Base-by-base conservation (phyloP, 1,140 invertebrate genomes). In the Penaeus indicus region DNA sequence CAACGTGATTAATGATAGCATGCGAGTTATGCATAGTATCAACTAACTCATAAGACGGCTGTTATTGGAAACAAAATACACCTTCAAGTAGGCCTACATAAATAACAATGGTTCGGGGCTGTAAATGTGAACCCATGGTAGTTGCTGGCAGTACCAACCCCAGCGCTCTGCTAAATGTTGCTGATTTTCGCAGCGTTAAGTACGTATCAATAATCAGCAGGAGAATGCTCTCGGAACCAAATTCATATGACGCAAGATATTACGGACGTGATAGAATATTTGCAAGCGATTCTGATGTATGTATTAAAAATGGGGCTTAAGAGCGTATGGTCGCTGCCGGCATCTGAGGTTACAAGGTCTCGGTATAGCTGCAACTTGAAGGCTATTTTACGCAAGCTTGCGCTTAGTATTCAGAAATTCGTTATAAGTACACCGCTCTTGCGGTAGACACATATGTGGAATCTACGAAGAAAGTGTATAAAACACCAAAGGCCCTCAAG, bases 311-410 rank as follows among this genome's bases (percentile, higher is more conserved):
- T 38, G 47, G 25, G 79, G 78, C 77, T 86, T 86, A 67, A 63
- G 85, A 78, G 85, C 72, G 78, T 86, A 86, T 80, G 78, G 85
- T 72, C 60, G 75, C 85, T 86, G 85, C 85, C 63, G 85, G 85
- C 63, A 61, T n/a, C 61, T 18, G 62, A 1, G 16, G 22, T 16
- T 81, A 42, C 38, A 32, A 60, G 10, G 42, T 21, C 21, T 21
- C 25, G 42, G 38, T 1, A 81, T 47, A 22, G 27, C 1, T 21
- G 1, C 62, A 63, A 81, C 38, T 86, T 22, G 27, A 22, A 61
- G 19, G 7, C 25, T 3, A 64, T 86, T 86, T 63, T 86, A 80
- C 79, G 21, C 25, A 3, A 4, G 18, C 21, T 83, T 62, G n/a
- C 16, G 4, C 13, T 63, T 54, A 54, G 25, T 3, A 83, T 16